Conservation (phyloP, 2,797 vertebrate genomes). For the Mus minutoides region DNA sequence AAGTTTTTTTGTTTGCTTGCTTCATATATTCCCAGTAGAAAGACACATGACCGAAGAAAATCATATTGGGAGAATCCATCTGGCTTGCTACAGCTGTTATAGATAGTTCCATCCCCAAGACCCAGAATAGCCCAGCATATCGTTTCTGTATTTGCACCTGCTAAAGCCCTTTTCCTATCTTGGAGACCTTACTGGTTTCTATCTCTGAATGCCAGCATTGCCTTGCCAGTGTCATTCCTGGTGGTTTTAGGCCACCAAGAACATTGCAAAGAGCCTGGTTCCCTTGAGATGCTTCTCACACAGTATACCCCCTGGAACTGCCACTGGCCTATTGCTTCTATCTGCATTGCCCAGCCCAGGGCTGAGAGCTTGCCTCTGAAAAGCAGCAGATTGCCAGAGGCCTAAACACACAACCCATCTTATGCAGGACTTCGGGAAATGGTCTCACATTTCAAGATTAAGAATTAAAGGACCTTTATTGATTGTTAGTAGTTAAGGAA, state of each 20-base stretch:
- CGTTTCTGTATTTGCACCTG: background rate
- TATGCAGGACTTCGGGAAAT: background rate
- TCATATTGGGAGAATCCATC: background rate
- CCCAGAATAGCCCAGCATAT: background rate
- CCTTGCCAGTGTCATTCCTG: background rate
- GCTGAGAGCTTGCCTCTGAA: background rate
- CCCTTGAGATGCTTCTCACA: conserved; percentile 40
- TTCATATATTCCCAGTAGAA: background rate
- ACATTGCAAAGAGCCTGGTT: background rate
- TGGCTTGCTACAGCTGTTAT: background rate
- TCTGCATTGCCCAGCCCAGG: conserved; percentile 40
- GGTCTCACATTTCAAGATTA: conserved; percentile 6
- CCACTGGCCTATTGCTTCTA: conserved; percentile 27
- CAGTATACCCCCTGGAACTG: background rate
- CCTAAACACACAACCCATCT: conserved; percentile 20
- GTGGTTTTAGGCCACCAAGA: background rate
- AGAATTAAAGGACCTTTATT: conserved; percentile 1
- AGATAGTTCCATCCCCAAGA: background rate
- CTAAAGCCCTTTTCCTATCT: background rate
- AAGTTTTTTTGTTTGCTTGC: background rate
- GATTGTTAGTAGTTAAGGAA: conserved; percentile 14
- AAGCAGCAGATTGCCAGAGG: conserved; percentile 35
- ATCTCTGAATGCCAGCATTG: background rate
- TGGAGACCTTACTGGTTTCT: background rate
- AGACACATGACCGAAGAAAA: conserved; percentile 16